Conservation (phyloP, 1,140 invertebrate genomes). For the Papilio glaucus region DNA sequence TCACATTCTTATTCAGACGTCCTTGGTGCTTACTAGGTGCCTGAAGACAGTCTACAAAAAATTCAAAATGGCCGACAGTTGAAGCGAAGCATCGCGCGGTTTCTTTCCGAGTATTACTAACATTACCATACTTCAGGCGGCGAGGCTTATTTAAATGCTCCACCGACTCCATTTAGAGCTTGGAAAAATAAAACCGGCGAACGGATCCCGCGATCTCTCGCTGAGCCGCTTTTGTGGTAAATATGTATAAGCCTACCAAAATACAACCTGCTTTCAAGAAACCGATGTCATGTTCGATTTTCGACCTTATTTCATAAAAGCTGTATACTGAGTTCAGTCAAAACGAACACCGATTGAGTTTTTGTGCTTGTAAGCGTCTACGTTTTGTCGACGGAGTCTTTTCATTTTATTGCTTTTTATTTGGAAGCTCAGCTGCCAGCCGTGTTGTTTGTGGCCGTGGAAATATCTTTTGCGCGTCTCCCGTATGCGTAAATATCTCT, state of each 20-base stretch:
- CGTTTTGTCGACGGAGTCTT: constrained; percentile 80
- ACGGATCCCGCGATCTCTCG: constrained; percentile 79
- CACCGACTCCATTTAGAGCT: constrained; percentile 83
- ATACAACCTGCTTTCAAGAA: constrained; percentile 42
- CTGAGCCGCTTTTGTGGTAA: constrained; percentile 82
- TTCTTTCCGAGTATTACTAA: constrained; percentile 78
- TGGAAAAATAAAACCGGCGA: constrained; percentile 82
- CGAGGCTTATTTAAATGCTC: constrained; percentile 83
- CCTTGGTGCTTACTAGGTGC: too few relatives aligned
- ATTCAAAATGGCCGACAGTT: constrained; percentile 74
- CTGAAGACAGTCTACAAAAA: constrained; percentile 43
- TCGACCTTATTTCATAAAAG: constrained; percentile 50
- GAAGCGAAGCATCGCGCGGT: constrained; percentile 59
- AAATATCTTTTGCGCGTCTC: constrained; percentile 63
- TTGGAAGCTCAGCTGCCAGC: constrained; percentile 78
- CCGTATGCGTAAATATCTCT: constrained; percentile 46
- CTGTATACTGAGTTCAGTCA: constrained; percentile 29
- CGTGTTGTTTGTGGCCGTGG: constrained; percentile 70
- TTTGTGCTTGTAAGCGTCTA: constrained; percentile 74
- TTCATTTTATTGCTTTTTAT: constrained; percentile 82
- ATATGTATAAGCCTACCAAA: constrained; percentile 79
- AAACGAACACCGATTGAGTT: constrained; percentile 44
- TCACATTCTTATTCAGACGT: too few relatives aligned
- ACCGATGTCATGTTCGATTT: constrained; percentile 43
- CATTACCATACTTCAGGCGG: constrained; percentile 82